Percentiles rank a stretch among this genome's conserved stretches.
Conservation (phyloP, 2,797 vertebrate genomes). For the Silurus lanzhouensis region DNA sequence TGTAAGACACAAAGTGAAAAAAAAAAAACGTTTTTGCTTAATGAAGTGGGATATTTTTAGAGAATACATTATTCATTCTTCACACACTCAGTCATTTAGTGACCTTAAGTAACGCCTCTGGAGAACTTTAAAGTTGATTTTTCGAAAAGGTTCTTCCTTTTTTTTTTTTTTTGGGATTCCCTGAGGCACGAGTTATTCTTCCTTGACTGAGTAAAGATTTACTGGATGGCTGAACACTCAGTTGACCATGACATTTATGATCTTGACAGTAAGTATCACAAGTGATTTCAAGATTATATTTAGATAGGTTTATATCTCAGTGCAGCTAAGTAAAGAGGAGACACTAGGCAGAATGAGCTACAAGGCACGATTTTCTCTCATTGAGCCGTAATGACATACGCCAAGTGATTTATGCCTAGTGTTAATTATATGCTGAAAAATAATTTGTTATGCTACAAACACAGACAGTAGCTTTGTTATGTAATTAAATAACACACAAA, state of each 20-base stretch:
- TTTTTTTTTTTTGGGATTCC: conserved; percentile 19
- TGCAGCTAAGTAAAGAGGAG: conserved; percentile 12
- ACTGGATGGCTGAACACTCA: conserved; percentile 40
- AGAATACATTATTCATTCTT: conserved; percentile 40
- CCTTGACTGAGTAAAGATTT: conserved; percentile 47
- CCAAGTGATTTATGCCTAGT: conserved; percentile 73
- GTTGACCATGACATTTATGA: conserved; percentile 29
- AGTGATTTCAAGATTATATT: conserved; percentile 26
- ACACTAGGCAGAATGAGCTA: conserved; percentile 49
- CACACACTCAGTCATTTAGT: conserved; percentile 33
- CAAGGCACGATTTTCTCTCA: conserved; percentile 60
- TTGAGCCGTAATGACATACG: conserved; percentile 67
- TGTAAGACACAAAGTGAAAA: neutral
- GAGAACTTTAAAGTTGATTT: conserved; percentile 33
- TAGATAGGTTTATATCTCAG: conserved; percentile 15
- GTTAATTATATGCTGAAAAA: conserved; percentile 69
- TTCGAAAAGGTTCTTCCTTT: conserved; percentile 16
- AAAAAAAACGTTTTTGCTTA: neutral
- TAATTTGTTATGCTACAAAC: conserved; percentile 69
- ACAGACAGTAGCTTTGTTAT: conserved; percentile 60
- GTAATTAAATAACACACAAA: conserved; percentile 72
- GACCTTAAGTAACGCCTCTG: conserved; percentile 31
- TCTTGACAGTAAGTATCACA: conserved; percentile 26
- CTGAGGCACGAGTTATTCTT: conserved; percentile 17
- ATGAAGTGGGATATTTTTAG: conserved; percentile 37